These are phyloP conservation scores for Penelope pileata DNA, from an alignment of 2,113 vertebrate genomes.

Conservation along the genomic window DNA sequence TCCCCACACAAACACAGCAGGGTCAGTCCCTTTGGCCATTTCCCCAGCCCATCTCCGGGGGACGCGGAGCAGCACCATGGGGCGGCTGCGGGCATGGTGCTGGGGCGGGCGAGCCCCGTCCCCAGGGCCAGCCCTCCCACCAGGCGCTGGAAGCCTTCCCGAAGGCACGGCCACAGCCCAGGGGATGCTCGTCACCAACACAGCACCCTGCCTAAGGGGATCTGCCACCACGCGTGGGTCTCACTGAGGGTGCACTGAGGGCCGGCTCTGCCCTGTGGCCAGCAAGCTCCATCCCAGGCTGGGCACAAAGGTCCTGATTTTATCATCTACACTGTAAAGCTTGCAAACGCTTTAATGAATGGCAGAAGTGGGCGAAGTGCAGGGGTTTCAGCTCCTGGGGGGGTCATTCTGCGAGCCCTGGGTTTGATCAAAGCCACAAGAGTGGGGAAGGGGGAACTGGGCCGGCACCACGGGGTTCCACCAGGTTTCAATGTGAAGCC, in stretches of 20 bases:
- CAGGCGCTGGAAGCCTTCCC: not conserved
- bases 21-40: not conserved
- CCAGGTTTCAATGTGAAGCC: constrained; percentile 61
- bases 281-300: not conserved
- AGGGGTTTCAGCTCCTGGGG: constrained; percentile 19
- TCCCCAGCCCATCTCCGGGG: not conserved
- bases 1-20: not conserved
- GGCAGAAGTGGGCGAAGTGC: constrained; percentile 34
- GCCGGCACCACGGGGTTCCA: constrained; percentile 42
- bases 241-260: not conserved
- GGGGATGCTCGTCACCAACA: not conserved
- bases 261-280: not conserved
- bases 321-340: not conserved
- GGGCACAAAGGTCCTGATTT: constrained; percentile 22
- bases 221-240: fast-evolving
- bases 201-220: not conserved
- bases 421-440: constrained; percentile 63
- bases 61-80: too few species aligned
- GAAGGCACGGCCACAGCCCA: not conserved
- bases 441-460: constrained; percentile 37
- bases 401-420: not conserved
- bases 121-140: not conserved
- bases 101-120: fast-evolving
- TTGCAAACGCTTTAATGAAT: not conserved
- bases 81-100: fast-evolving